phyloP scores from a whole-genome alignment of 2,113 vertebrate species.

The Coregonus clupeaformis region DNA sequence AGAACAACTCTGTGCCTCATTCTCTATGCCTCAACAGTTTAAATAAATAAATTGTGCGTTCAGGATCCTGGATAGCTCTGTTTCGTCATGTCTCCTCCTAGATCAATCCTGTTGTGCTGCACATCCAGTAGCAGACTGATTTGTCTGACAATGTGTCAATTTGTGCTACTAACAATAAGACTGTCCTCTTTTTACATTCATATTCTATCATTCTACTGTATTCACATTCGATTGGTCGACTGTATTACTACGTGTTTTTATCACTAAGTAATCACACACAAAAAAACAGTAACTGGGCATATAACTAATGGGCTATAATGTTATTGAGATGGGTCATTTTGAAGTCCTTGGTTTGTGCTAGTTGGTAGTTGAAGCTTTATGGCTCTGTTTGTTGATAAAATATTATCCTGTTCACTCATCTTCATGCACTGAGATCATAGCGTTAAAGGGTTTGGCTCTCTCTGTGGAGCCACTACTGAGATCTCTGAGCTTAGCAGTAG shows the following conservation, averaged over 20 bases:
- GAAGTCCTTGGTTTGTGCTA: background rate
- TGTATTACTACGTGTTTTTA: background rate
- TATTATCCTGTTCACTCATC: background rate
- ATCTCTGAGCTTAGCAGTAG: conserved; percentile 16
- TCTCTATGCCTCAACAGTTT: too few relatives aligned
- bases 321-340: background rate
- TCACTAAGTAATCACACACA: background rate
- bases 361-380: background rate
- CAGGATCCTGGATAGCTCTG: background rate
- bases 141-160: background rate
- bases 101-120: background rate
- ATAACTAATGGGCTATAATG: background rate
- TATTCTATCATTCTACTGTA: background rate
- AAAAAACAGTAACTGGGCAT: background rate
- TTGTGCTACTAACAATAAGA: background rate
- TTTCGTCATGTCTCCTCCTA: background rate
- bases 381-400: background rate
- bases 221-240: background rate
- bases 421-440: conserved; percentile 34
- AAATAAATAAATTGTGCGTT: too few relatives aligned
- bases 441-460: conserved; percentile 15
- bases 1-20: too few relatives aligned
- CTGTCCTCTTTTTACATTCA: background rate
- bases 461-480: conserved; percentile 30
- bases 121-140: background rate